Percentiles rank a stretch among this genome's conserved stretches.
These are phyloP conservation scores for Bubalus kerabau DNA, from an alignment of 2,113 vertebrate species.

Conservation along the genomic window DNA sequence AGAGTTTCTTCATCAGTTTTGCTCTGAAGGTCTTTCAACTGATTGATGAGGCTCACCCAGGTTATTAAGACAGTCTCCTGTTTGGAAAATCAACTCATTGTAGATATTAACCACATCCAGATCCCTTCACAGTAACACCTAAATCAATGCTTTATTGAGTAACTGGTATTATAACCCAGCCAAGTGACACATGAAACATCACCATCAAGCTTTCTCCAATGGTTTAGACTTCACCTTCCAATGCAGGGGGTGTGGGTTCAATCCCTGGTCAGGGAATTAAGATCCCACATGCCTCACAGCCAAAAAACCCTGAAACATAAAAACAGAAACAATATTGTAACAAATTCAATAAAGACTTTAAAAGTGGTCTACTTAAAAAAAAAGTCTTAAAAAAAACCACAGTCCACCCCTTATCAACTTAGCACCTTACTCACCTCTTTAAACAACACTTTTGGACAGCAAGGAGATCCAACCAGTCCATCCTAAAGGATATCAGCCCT, in stretches of 20 bases:
- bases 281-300: neutral
- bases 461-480: neutral
- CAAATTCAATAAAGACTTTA: neutral
- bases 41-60: neutral
- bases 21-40: neutral
- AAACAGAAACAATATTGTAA: neutral
- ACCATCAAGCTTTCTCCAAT: neutral
- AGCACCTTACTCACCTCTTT: neutral
- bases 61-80: neutral
- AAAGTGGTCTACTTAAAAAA: neutral
- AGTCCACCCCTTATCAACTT: neutral
- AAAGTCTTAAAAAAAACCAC: neutral
- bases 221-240: neutral
- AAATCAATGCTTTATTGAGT: neutral
- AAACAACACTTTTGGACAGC: neutral
- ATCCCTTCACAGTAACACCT: neutral
- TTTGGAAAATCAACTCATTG: neutral
- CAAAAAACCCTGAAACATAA: neutral
- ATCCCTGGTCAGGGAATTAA: neutral
- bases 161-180: neutral
- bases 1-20: neutral
- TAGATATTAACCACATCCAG: neutral
- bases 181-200: neutral
- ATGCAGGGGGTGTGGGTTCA: rapidly evolving
- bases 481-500: neutral